Percentiles rank a stretch among this genome's conserved stretches.
Conservation (phyloP, 2,797 vertebrate species). For the Melanotaenia pygmaea region DNA sequence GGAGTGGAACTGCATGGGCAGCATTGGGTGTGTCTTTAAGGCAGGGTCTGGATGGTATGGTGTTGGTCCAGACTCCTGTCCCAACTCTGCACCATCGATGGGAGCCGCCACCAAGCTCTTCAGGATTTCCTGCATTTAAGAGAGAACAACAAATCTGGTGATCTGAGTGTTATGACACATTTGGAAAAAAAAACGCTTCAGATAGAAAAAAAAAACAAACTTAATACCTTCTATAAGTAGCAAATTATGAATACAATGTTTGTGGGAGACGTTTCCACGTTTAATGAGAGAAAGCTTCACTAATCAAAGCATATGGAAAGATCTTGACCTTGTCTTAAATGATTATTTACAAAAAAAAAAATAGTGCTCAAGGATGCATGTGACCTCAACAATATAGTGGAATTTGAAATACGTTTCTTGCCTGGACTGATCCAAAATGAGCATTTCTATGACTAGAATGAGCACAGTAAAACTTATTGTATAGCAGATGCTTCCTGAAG, state of each 20-base stretch:
- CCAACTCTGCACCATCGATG: slow-evolving; percentile 90
- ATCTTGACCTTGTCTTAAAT: too few relatives aligned
- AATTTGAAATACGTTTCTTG: neutral
- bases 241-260: neutral
- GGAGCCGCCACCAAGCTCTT: slow-evolving; percentile 98
- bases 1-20: slow-evolving; percentile 99
- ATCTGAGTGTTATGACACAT: neutral
- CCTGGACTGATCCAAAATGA: neutral
- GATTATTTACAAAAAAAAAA: neutral
- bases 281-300: too few relatives aligned
- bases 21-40: slow-evolving; percentile 93
- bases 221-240: neutral
- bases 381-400: neutral
- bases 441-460: neutral
- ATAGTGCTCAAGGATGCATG: neutral
- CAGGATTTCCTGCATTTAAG: slow-evolving; percentile 88
- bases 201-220: neutral
- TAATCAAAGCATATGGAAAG: too few relatives aligned
- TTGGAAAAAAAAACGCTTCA: neutral
- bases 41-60: slow-evolving; percentile 92
- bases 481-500: neutral
- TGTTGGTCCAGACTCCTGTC: slow-evolving; percentile 90
- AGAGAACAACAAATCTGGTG: slow-evolving; percentile 9
- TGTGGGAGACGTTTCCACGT: too few relatives aligned
- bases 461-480: neutral